These are phyloP conservation scores for Plotosus lineatus DNA, from an alignment of 2,113 vertebrate species.

Conservation along the genomic window DNA sequence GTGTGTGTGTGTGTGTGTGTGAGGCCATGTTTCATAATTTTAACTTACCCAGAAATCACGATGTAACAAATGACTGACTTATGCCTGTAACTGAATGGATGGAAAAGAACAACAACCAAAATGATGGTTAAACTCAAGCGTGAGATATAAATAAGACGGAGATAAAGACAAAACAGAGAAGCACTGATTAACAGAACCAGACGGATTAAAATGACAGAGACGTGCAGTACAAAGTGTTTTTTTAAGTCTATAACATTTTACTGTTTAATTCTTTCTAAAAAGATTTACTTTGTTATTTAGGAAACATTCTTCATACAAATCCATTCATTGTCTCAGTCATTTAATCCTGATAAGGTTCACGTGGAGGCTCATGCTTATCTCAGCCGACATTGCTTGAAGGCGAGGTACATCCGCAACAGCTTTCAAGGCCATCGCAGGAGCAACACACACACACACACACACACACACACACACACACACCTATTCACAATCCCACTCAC, in stretches of 20 bases:
- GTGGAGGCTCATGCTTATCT: too few relatives aligned
- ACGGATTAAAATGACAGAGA: neutral
- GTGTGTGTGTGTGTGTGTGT: neutral
- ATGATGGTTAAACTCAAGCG: constrained; percentile 69
- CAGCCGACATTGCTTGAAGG: too few relatives aligned
- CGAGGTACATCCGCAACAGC: too few relatives aligned
- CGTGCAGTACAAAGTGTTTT: neutral
- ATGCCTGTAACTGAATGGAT: constrained; percentile 84
- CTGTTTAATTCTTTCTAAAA: neutral
- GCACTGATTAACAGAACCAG: neutral
- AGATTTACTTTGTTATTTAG: too few relatives aligned
- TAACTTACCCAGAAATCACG: constrained; percentile 98
- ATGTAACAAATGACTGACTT: constrained; percentile 89
- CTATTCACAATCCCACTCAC: too few relatives aligned
- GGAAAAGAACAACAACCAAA: constrained; percentile 69
- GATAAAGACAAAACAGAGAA: constrained; percentile 15
- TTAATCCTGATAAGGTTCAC: too few relatives aligned
- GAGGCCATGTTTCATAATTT: constrained; percentile 69
- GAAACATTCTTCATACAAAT: too few relatives aligned
- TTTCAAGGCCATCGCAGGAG: too few relatives aligned
- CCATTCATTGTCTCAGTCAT: too few relatives aligned
- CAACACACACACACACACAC: too few relatives aligned
- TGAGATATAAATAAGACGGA: constrained; percentile 44
- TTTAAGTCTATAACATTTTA: neutral
- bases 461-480: too few relatives aligned